phyloP scores from a whole-genome alignment of 2,797 vertebrate genomes.

The Clarias laeviceps region DNA sequence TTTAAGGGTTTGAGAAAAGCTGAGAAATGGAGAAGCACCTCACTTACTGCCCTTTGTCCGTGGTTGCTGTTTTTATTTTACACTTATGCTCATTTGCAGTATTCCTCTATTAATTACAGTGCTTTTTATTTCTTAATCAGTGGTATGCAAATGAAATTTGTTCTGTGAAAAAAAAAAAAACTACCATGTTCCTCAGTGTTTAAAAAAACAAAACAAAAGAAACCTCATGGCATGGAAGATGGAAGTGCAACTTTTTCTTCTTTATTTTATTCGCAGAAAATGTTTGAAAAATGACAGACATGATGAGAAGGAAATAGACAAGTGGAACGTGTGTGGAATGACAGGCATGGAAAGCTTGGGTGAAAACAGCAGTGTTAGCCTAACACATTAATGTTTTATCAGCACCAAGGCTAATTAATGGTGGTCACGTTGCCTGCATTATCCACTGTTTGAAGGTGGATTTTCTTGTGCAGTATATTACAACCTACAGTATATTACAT shows the following conservation, averaged over 20 bases:
- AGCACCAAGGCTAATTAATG: constrained; percentile 52
- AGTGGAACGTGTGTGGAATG: constrained; percentile 47
- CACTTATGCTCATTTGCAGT: neutral
- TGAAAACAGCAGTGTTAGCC: constrained; percentile 50
- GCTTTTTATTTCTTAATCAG: neutral
- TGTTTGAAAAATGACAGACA: neutral
- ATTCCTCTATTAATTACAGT: neutral
- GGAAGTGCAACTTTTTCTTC: neutral
- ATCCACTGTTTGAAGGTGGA: constrained; percentile 27
- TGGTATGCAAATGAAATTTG: neutral
- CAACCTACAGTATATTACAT: neutral
- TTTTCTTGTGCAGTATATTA: neutral
- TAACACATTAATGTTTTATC: constrained; percentile 58
- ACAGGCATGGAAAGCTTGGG: constrained; percentile 2
- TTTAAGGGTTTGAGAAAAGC: constrained; percentile 67
- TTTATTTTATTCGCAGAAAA: neutral
- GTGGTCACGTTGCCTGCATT: constrained; percentile 44
- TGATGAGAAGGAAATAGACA: constrained; percentile 45
- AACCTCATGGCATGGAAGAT: neutral
- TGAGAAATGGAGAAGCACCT: constrained; percentile 36
- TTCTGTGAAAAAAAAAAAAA: neutral
- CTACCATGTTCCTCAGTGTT: neutral
- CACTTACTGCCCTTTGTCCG: constrained; percentile 36
- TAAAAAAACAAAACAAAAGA: neutral
- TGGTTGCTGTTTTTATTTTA: constrained; percentile 30